These are phyloP conservation scores for Paelopatides confundens DNA, from an alignment of 53 echinoderm and acorn worm genomes.

Conservation along the genomic window DNA sequence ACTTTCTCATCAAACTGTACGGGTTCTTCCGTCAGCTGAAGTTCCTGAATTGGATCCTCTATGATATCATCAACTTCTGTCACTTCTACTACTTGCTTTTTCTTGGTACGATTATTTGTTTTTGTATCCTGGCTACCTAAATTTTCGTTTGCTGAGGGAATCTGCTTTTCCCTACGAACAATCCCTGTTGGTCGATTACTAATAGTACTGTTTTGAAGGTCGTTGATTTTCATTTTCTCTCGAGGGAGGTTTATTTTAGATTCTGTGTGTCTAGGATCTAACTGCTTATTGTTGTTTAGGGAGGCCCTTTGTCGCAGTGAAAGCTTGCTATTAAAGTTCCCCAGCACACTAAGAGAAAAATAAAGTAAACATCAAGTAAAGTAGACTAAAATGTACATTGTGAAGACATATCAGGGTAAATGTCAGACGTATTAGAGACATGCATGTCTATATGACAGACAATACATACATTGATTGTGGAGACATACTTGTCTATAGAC, in stretches of 20 bases:
- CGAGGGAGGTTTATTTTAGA: slow-evolving; percentile 25
- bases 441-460: no score
- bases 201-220: slow-evolving; percentile 55
- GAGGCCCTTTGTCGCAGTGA: slow-evolving; percentile 28
- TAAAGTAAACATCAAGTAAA: background rate
- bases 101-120: slow-evolving; percentile 12
- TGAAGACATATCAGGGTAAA: no score
- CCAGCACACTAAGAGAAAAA: slow-evolving; percentile 9
- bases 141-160: slow-evolving; percentile 19
- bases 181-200: slow-evolving; percentile 15
- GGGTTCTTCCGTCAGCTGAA: slow-evolving; percentile 6
- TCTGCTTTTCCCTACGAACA: background rate
- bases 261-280: slow-evolving; percentile 39
- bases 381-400: background rate
- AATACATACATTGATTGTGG: no score
- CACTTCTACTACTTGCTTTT: slow-evolving; percentile 7
- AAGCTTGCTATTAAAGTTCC: slow-evolving; percentile 37
- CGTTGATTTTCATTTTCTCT: slow-evolving; percentile 49
- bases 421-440: no score
- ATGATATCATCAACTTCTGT: background rate
- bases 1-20: background rate
- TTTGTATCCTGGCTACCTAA: background rate
- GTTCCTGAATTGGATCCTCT: background rate
- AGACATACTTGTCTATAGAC: no score
- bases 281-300: slow-evolving; percentile 46